Conservation (phyloP, 92 coral and sea anemone species). For the Metridium senile region DNA sequence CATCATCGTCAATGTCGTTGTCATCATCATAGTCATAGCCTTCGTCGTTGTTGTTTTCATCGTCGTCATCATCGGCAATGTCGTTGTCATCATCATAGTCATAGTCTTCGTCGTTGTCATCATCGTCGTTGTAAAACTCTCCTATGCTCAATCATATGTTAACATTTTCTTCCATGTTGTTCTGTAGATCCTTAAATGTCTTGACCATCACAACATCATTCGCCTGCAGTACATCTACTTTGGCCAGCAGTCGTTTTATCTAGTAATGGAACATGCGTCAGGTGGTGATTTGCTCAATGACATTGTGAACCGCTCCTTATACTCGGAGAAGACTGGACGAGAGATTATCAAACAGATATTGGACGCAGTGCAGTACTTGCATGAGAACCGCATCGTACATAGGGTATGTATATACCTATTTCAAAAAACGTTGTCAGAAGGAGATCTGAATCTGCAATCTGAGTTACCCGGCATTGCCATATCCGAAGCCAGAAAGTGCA, state of each 20-base stretch:
- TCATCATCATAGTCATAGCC: too few species aligned
- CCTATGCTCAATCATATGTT: too few species aligned
- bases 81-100: too few species aligned
- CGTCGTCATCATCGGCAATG: too few species aligned
- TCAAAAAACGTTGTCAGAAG: too few species aligned
- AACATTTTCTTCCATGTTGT: too few species aligned
- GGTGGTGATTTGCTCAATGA: constrained; percentile 86
- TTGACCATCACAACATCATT: constrained; percentile 52
- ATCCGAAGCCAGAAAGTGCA: too few species aligned
- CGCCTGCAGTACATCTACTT: constrained; percentile 56
- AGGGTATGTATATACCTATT: constrained; percentile 66
- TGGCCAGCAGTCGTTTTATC: constrained; percentile 61
- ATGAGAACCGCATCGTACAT: constrained; percentile 63
- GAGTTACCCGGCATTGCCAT: too few species aligned
- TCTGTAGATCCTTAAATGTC: background rate
- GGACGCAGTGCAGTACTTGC: constrained; percentile 65
- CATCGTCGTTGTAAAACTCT: background rate
- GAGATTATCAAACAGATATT: constrained; percentile 67
- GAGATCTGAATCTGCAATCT: too few species aligned
- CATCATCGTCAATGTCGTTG: too few species aligned
- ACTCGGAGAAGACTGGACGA: constrained; percentile 10
- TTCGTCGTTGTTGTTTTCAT: too few species aligned
- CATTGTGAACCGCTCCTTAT: constrained; percentile 46
- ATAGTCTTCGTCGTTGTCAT: background rate
- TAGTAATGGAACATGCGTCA: constrained; percentile 67